Evolutionary conservation across 2,797 vertebrate species (phyloP).

Genomic region (Brotula barbata): DNA sequence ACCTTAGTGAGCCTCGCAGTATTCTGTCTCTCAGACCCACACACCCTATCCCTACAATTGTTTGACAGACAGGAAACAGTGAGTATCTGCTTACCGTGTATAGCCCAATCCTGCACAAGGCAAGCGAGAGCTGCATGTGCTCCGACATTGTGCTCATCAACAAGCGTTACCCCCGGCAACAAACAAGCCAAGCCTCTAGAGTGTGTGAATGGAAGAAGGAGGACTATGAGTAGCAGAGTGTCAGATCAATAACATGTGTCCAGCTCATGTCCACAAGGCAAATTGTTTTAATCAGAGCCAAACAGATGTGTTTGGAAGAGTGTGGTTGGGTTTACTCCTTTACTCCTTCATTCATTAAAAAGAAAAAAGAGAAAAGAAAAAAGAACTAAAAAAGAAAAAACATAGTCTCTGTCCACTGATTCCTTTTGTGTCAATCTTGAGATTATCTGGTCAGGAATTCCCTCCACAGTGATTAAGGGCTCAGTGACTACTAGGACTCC

Average conservation of each 20-base stretch:
- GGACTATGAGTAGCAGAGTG: conserved; percentile 62
- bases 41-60: not conserved
- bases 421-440: too few species aligned
- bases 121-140: conserved; percentile 89
- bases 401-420: too few species aligned
- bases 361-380: conserved; percentile 52
- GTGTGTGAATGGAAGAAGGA: conserved; percentile 73
- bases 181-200: conserved; percentile 75
- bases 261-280: conserved; percentile 37
- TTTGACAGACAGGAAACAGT: conserved; percentile 6
- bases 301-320: conserved; percentile 15
- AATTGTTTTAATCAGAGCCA: conserved; percentile 26
- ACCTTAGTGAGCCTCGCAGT: conserved; percentile 19
- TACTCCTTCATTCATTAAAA: conserved; percentile 63
- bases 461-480: conserved; percentile 74
- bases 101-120: conserved; percentile 92
- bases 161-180: conserved; percentile 80
- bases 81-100: conserved; percentile 84
- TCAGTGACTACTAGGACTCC: conserved; percentile 67
- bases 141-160: conserved; percentile 87
- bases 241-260: conserved; percentile 59
- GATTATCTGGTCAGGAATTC: conserved; percentile 65
- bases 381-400: conserved; percentile 34
- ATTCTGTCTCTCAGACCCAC: conserved; percentile 12
- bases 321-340: conserved; percentile 31